Evolutionary conservation across 2,113 vertebrate species (phyloP).

Genomic region (Zootoca vivipara): DNA sequence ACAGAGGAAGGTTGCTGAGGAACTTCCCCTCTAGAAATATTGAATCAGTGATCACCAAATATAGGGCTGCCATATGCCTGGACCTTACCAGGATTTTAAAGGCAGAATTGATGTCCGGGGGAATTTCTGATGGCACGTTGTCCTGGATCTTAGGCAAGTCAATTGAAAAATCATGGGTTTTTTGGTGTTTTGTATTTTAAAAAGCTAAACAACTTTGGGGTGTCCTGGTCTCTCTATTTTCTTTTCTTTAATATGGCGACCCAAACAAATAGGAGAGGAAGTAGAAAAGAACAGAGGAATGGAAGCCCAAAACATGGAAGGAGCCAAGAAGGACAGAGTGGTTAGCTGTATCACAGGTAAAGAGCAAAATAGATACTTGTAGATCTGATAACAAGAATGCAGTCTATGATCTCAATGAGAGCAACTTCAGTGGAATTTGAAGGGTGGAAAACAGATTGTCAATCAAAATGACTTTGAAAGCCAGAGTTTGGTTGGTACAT

Average conservation of each 20-base stretch:
- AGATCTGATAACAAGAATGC: neutral
- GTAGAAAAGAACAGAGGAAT: neutral
- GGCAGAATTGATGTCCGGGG: too few relatives aligned
- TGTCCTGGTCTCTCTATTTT: too few relatives aligned
- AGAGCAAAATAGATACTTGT: neutral
- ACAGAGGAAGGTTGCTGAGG: neutral
- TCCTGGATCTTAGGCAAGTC: too few relatives aligned
- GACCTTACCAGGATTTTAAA: too few relatives aligned
- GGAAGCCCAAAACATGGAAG: neutral
- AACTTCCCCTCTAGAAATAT: neutral
- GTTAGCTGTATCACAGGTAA: neutral
- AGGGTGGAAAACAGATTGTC: neutral
- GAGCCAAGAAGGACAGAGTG: neutral
- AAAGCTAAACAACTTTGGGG: too few relatives aligned
- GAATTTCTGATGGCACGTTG: too few relatives aligned
- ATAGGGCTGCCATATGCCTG: too few relatives aligned
- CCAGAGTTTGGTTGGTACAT: neutral
- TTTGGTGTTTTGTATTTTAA: too few relatives aligned
- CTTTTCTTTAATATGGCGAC: too few relatives aligned
- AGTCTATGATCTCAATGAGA: neutral
- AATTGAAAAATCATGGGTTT: too few relatives aligned
- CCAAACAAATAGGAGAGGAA: neutral
- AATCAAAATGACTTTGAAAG: neutral
- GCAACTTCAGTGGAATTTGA: neutral
- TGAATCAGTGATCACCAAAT: neutral